Percentiles rank a stretch among this genome's conserved stretches.
Conservation (phyloP, 2,888 invertebrate species). For the Neoitamus cyanurus region DNA sequence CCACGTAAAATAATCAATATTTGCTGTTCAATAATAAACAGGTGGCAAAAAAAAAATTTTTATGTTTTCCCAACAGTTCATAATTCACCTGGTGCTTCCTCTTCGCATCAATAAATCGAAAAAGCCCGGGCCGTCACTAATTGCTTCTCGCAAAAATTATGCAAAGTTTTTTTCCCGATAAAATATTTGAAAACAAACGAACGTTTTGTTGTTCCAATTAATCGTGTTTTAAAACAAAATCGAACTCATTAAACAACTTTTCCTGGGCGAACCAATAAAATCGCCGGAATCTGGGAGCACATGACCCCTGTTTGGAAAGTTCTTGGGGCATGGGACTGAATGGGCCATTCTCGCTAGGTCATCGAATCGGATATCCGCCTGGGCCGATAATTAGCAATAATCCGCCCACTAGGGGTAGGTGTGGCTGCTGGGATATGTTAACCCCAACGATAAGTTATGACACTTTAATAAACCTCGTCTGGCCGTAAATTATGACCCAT, state of each 20-base stretch:
- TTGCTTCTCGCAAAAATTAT: background rate
- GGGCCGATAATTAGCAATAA: background rate
- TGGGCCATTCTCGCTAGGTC: background rate
- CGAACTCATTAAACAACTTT: background rate
- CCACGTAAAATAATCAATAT: no score
- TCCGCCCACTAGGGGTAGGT: background rate
- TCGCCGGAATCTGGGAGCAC: background rate
- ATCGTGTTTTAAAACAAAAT: background rate
- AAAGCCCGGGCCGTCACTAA: background rate
- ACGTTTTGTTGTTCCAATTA: background rate
- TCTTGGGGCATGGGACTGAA: background rate
- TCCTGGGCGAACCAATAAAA: background rate
- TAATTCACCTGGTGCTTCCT: no score
- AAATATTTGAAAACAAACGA: background rate
- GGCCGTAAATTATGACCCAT: slow-evolving; percentile 10
- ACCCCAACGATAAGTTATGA: background rate
- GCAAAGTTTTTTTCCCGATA: background rate
- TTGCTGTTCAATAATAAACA: no score
- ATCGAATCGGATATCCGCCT: background rate
- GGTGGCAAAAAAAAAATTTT: no score
- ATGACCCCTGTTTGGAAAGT: background rate
- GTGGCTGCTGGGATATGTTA: background rate
- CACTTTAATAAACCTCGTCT: background rate
- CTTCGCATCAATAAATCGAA: background rate
- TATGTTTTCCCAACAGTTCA: no score